Evolutionary conservation across 1,140 invertebrate genomes (phyloP).

Genomic region (Stegodyphus mimosarum): DNA sequence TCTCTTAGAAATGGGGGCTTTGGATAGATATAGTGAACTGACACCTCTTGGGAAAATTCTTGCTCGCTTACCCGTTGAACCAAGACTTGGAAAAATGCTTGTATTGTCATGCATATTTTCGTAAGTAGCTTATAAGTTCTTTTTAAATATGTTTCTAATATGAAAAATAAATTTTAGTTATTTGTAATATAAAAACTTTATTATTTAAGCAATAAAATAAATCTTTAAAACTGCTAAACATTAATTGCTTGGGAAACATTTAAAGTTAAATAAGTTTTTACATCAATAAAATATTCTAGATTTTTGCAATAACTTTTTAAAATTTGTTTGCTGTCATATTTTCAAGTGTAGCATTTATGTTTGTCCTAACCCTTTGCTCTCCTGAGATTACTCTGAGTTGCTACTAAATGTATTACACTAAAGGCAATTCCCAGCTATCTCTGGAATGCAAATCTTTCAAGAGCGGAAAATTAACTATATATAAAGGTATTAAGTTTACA

Average conservation of each 20-base stretch:
- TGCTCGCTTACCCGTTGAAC: slow-evolving; percentile 92
- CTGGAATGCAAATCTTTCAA: no score
- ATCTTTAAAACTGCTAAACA: background rate
- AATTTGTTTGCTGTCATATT: no score
- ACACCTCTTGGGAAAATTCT: slow-evolving; percentile 91
- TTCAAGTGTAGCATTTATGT: no score
- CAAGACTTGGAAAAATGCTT: slow-evolving; percentile 94
- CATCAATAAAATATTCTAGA: background rate
- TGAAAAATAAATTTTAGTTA: background rate
- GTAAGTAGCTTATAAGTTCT: slow-evolving; percentile 54
- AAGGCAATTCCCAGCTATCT: no score
- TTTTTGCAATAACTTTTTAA: background rate
- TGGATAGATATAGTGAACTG: slow-evolving; percentile 85
- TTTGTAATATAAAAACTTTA: background rate
- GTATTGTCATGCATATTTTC: slow-evolving; percentile 86
- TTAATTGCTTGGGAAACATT: background rate
- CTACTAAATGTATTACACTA: no score
- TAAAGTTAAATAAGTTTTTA: background rate
- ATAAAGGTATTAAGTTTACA: no score
- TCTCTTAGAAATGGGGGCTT: slow-evolving; percentile 80
- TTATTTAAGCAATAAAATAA: background rate
- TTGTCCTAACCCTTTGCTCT: no score
- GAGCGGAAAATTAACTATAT: no score
- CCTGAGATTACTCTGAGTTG: no score
- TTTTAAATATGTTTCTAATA: background rate